These are phyloP conservation scores for Furcifer pardalis DNA, from an alignment of 2,797 vertebrate species.

Conservation along the genomic window DNA sequence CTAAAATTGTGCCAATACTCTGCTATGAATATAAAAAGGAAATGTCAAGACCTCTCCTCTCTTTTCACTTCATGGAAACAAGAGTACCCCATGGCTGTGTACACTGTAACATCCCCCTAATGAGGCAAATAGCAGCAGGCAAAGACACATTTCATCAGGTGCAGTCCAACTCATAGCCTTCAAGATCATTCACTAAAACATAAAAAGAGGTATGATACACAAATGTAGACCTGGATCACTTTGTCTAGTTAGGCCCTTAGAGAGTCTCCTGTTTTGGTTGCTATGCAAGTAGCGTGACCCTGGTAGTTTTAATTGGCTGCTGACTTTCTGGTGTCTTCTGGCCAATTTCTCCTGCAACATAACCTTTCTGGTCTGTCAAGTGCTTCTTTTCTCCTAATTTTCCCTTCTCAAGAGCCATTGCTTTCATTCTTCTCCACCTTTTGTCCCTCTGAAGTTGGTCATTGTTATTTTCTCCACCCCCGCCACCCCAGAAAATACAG, in stretches of 20 bases:
- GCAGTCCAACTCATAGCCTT: background rate
- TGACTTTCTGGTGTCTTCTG: constrained; percentile 9
- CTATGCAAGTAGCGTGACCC: constrained; percentile 37
- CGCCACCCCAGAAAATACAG: constrained; percentile 25
- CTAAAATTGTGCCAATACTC: too few relatives aligned
- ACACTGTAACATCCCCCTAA: background rate
- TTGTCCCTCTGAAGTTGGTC: constrained; percentile 7
- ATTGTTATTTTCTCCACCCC: background rate
- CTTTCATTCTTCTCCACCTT: constrained; percentile 6
- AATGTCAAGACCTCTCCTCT: background rate
- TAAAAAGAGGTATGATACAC: background rate
- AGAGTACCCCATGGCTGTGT: background rate
- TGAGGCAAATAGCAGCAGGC: background rate
- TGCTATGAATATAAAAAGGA: too few relatives aligned
- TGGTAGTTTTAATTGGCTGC: background rate
- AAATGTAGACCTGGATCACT: background rate
- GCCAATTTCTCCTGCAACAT: constrained; percentile 19
- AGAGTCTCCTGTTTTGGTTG: constrained; percentile 38
- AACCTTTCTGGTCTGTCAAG: constrained; percentile 27
- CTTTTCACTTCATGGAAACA: background rate
- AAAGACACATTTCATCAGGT: background rate
- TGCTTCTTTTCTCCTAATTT: constrained; percentile 26
- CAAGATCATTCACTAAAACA: background rate
- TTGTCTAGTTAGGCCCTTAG: background rate
- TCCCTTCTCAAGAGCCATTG: background rate